Base-by-base conservation (phyloP, 2,888 invertebrate genomes). In the Phania funesta region DNA sequence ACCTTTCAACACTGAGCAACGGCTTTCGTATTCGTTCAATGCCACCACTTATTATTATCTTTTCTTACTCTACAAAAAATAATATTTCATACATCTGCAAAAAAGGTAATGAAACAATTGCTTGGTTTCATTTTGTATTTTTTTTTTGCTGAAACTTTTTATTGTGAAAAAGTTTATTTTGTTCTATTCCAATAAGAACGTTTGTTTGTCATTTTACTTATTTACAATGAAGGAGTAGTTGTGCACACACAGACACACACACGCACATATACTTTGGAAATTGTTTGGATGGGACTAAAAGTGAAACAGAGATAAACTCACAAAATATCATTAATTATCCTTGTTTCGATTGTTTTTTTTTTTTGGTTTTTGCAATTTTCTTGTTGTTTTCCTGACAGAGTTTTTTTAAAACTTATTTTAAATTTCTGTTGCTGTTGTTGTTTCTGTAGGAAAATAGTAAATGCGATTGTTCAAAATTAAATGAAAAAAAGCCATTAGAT, bases 301-400 rank as follows among this genome's bases (percentile, higher is more conserved):
- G 56, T 52, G 73, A 77, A 80, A 71, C 54, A 70, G 85, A 89
- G 89, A 90, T 89, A 89, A 90, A 87, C 88, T 85, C 85, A 86
- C 85, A 86, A 85, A 88, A 88, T 78, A 90, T 89, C 90, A 89
- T 89, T 89, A 89, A 89, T 89, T 89, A 90, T 89, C 89, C 89
- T 87, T 89, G 90, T 88, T 87, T 64, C 58, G 38, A 44, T 68
- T 35, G 2, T 41, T 64, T 20, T 58, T 54, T 29, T n/a, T 9
- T 35, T 41, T 38, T 38, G 24, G 3, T 65, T 67, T 67, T 73
- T 74, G 85, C 87, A 86, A 86, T 87, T 86, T 86, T 84, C 85
- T 84, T 83, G 73, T 80, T 84, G 75, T 68, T 88, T 86, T 85
- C 84, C 86, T 84, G 80, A 79, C 84, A 81, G 83, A 64, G 67